phyloP scores from a whole-genome alignment of 2,113 vertebrate species.

The Mirounga angustirostris region DNA sequence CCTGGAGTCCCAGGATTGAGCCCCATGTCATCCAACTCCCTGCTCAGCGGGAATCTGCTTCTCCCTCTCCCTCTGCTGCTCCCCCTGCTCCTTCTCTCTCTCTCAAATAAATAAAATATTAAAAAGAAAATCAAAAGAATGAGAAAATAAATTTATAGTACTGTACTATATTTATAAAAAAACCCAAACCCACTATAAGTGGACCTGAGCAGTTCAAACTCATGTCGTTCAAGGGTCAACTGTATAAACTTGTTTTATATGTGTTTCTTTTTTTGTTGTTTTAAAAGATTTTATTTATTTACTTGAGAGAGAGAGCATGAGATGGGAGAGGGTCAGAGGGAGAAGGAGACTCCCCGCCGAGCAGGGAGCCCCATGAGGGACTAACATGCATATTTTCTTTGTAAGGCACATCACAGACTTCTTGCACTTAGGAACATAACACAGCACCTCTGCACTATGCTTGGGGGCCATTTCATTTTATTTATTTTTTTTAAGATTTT shows the following conservation, averaged over 20 bases:
- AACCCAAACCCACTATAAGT: not conserved
- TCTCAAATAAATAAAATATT: no score
- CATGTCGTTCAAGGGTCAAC: not conserved
- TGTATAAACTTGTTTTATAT: not conserved
- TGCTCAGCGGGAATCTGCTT: no score
- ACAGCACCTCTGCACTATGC: not conserved
- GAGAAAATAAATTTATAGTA: not conserved
- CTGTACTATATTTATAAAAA: not conserved
- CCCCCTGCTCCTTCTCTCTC: no score
- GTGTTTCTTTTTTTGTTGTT: not conserved
- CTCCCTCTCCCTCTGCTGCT: no score
- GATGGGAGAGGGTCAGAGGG: no score
- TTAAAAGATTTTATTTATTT: no score
- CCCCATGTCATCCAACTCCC: no score
- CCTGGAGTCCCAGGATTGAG: no score
- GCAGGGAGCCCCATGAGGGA: no score
- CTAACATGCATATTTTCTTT: not conserved
- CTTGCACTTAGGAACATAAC: not conserved
- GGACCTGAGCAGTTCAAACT: not conserved
- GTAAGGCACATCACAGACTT: not conserved
- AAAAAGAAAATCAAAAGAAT: not conserved
- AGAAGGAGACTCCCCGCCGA: no score
- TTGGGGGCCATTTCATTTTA: not conserved
- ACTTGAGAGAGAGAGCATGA: no score
- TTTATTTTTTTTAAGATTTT: no score